Conservation (phyloP, 2,888 invertebrate genomes). For the Calliscelio sp. region DNA sequence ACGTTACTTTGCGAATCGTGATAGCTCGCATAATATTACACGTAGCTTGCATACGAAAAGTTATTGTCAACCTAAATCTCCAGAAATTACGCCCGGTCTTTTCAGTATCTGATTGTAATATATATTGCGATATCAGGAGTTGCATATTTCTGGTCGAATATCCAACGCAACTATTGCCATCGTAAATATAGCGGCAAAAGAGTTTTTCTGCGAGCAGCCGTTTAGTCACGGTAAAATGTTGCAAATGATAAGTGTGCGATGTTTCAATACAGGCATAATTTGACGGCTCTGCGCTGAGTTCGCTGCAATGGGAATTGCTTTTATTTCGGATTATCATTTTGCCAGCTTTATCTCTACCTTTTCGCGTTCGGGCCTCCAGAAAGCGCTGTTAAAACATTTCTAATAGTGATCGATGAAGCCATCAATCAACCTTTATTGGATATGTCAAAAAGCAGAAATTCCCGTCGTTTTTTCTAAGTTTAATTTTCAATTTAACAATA, state of each 20-base stretch:
- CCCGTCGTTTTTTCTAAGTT: constrained; percentile 14
- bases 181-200: constrained; percentile 47
- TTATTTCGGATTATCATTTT: constrained; percentile 31
- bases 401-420: constrained; percentile 58
- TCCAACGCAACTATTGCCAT: constrained; percentile 52
- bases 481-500: constrained; percentile 32
- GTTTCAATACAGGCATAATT: constrained; percentile 34
- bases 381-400: constrained; percentile 32
- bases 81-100: constrained; percentile 61
- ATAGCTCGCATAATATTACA: constrained; percentile 69
- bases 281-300: background rate
- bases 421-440: constrained; percentile 57
- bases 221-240: constrained; percentile 26
- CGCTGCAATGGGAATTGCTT: background rate
- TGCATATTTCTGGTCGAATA: constrained; percentile 60
- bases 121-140: constrained; percentile 52
- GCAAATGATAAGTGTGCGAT: constrained; percentile 15
- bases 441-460: constrained; percentile 50
- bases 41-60: constrained; percentile 64
- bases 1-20: constrained; percentile 57
- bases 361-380: background rate
- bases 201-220: background rate
- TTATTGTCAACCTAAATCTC: constrained; percentile 72
- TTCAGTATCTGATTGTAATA: constrained; percentile 64
- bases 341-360: background rate